These are phyloP conservation scores for Matsumyia berberina DNA, from an alignment of 2,888 invertebrate genomes.

Conservation along the genomic window DNA sequence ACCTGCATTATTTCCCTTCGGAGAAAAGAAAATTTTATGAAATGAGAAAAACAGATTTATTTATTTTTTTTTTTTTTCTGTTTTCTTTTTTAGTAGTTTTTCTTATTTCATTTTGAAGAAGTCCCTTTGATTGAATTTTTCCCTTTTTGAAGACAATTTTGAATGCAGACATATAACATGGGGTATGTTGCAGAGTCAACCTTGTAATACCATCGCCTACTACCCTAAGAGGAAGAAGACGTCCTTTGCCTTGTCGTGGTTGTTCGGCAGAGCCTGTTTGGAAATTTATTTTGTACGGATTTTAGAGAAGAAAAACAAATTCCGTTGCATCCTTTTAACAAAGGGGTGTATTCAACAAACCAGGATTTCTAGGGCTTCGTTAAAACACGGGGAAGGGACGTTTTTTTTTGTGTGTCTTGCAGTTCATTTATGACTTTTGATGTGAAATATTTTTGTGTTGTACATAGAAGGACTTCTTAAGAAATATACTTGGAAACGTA, in stretches of 20 bases:
- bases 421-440: constrained; percentile 8
- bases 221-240: constrained; percentile 29
- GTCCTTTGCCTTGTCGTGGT: constrained; percentile 12
- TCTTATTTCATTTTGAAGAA: constrained; percentile 29
- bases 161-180: constrained; percentile 34
- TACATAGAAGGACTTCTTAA: not conserved
- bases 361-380: constrained; percentile 19
- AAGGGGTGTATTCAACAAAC: constrained; percentile 44
- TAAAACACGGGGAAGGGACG: not conserved
- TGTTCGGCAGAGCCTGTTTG: constrained; percentile 22
- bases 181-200: constrained; percentile 43
- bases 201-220: constrained; percentile 39
- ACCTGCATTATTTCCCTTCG: constrained; percentile 60
- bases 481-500: not conserved
- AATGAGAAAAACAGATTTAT: constrained; percentile 37
- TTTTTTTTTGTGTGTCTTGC: not conserved
- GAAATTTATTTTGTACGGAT: constrained; percentile 17
- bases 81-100: constrained; percentile 21
- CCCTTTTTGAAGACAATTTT: constrained; percentile 34
- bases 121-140: constrained; percentile 57
- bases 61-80: not conserved
- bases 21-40: constrained; percentile 51
- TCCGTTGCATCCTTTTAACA: constrained; percentile 55
- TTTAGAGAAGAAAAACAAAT: constrained; percentile 40
- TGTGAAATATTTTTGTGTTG: constrained; percentile 1